Evolutionary conservation across 2,797 vertebrate species (phyloP).

Genomic region (Anguilla marmorata): DNA sequence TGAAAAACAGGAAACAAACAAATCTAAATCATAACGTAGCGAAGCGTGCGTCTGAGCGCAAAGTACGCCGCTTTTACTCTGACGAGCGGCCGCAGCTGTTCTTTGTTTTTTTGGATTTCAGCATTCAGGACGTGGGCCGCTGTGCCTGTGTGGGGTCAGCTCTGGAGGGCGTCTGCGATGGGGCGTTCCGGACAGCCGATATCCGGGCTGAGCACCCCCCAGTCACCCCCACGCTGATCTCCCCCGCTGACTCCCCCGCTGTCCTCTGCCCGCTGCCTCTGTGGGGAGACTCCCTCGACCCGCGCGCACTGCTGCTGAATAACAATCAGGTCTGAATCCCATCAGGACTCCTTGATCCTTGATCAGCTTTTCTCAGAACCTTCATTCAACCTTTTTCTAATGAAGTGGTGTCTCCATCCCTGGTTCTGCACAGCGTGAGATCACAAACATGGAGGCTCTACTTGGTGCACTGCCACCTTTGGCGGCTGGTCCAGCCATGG

Average conservation of each 20-base stretch:
- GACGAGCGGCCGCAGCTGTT: not conserved
- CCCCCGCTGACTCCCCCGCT: no score
- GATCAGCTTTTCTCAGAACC: not conserved
- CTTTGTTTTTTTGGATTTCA: not conserved
- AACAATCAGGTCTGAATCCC: not conserved
- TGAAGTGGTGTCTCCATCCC: not conserved
- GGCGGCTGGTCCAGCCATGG: not conserved
- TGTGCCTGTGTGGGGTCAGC: not conserved
- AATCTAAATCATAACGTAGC: not conserved
- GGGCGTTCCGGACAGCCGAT: not conserved
- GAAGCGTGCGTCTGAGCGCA: not conserved
- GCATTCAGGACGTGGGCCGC: not conserved
- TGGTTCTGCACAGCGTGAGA: not conserved
- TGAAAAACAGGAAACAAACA: not conserved
- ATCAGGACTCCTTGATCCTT: not conserved
- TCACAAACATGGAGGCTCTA: not conserved
- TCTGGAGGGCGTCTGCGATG: not conserved
- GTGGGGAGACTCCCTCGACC: not conserved
- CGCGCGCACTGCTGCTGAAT: not conserved
- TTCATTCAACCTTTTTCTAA: not conserved
- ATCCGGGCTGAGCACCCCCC: not conserved
- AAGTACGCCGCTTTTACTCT: not conserved
- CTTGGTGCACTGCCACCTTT: not conserved
- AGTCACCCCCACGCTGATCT: not conserved
- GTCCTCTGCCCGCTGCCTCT: not conserved